These are phyloP conservation scores for Spizaetus ornatus DNA, from an alignment of 2,113 vertebrate species.

Conservation along the genomic window DNA sequence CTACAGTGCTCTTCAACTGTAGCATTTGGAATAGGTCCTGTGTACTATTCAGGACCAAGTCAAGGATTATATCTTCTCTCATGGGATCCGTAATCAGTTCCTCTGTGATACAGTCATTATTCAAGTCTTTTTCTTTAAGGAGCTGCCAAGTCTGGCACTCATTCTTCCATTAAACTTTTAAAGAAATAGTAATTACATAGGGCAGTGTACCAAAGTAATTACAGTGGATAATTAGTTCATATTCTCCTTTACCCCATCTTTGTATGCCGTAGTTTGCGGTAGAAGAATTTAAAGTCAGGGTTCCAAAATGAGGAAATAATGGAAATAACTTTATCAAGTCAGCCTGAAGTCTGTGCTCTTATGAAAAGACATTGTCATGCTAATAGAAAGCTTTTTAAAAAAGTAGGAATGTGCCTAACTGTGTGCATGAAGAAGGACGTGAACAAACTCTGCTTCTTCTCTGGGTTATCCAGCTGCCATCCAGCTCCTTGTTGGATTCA, in stretches of 20 bases:
- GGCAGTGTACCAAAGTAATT: not conserved
- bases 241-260: not conserved
- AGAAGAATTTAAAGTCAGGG: not conserved
- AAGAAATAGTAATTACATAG: not conserved
- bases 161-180: not conserved
- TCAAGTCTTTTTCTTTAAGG: not conserved
- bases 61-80: constrained; percentile 2
- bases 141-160: constrained; percentile 6
- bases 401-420: not conserved
- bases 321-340: not conserved
- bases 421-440: not conserved
- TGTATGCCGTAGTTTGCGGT: not conserved
- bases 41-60: not conserved
- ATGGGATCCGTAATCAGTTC: not conserved
- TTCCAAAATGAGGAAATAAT: not conserved
- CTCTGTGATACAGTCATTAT: not conserved
- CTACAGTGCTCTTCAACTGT: not conserved
- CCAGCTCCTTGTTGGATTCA: not conserved
- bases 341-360: not conserved
- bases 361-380: not conserved
- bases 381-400: not conserved
- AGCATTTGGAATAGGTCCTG: not conserved
- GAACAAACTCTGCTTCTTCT: not conserved
- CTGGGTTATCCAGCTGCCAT: not conserved
- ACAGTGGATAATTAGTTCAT: not conserved